Conservation (phyloP, 2,113 vertebrate genomes). For the Macaca nemestrina region DNA sequence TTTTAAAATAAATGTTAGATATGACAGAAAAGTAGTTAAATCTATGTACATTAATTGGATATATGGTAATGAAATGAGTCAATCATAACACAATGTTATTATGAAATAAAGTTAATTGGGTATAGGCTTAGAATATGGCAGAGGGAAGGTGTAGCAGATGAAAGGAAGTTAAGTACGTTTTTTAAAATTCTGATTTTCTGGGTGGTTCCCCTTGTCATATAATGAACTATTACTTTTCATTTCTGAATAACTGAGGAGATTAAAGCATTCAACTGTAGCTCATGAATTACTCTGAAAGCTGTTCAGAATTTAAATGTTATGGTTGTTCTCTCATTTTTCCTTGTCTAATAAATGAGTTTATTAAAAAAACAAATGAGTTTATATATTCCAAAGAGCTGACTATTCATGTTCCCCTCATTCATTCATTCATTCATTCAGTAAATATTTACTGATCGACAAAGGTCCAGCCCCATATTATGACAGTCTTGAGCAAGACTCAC, state of each 20-base stretch:
- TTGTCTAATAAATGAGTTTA: slow-evolving; percentile 55
- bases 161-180: slow-evolving; percentile 28
- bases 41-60: background rate
- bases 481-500: background rate
- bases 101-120: background rate
- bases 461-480: background rate
- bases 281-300: slow-evolving; percentile 65
- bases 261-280: slow-evolving; percentile 72
- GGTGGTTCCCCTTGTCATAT: slow-evolving; percentile 58
- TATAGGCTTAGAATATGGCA: background rate
- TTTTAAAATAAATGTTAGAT: background rate
- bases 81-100: slow-evolving; percentile 27
- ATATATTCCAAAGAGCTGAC: background rate
- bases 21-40: slow-evolving; percentile 18
- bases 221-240: slow-evolving; percentile 74
- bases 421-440: slow-evolving; percentile 23
- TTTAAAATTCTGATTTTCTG: slow-evolving; percentile 58
- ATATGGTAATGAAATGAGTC: background rate
- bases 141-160: background rate
- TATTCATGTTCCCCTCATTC: background rate
- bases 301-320: slow-evolving; percentile 70
- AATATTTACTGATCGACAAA: background rate
- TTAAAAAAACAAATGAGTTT: slow-evolving; percentile 60
- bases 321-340: slow-evolving; percentile 65
- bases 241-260: slow-evolving; percentile 73